A percentile compares a stretch with the other conserved stretches of the same genome.
Conservation (phyloP, 2,113 vertebrate genomes). For the Apodemus sylvaticus region DNA sequence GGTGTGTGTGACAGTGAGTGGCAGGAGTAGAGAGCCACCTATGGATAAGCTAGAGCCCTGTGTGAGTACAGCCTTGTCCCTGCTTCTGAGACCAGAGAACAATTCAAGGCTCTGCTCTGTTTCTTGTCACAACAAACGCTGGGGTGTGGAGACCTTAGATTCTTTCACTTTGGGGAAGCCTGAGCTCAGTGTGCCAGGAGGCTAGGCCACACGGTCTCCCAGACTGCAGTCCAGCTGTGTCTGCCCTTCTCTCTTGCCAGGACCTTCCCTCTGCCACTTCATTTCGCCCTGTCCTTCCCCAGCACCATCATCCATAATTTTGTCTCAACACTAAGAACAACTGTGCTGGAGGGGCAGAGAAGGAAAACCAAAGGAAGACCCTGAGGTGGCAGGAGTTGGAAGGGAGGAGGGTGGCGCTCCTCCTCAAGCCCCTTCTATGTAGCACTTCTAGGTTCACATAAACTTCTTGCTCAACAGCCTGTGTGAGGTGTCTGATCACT, state of each 20-base stretch:
- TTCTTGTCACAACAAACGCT: background rate
- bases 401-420: accelerated
- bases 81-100: background rate
- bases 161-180: background rate
- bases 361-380: background rate
- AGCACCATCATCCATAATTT: no score
- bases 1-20: no score
- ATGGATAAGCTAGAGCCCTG: background rate
- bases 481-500: background rate
- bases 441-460: background rate
- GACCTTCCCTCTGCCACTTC: background rate
- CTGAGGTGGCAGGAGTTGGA: background rate
- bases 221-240: background rate
- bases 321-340: accelerated
- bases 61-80: background rate
- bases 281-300: background rate
- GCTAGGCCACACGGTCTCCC: no score
- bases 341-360: background rate
- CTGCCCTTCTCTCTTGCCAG: background rate
- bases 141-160: no score
- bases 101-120: background rate
- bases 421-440: background rate
- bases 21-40: background rate
- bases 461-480: background rate
- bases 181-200: background rate